Evolutionary conservation across 2,888 invertebrate genomes (phyloP), one percentile per base, ranked within the genome.

Genomic region (Vesta saturnalis): DNA sequence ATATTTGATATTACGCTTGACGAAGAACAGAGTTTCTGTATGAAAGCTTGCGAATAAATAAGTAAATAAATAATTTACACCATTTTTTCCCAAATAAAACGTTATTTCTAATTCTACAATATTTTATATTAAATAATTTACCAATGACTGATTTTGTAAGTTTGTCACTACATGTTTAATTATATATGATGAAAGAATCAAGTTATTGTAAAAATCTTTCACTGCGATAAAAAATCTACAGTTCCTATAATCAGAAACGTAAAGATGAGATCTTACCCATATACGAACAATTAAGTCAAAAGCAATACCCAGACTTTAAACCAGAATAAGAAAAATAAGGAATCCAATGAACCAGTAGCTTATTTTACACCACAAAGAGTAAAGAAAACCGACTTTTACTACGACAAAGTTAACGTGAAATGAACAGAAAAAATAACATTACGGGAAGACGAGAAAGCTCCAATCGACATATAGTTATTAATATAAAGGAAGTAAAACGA

Each of bases 371-470:
- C 4, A 10, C 21, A 54, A 23, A 21, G 19, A 23, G 10, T 54
- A 4, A 46, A 54, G 54, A 54, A 54, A 22, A 22, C 54, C 12
- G 54, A 54, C 54, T 21, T 21, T 4, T 54, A 22, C 2, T 54
- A 54, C 15, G 54, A 21, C 14, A 54, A 49, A 18, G 54, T 54
- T n/a, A 54, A 54, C 14, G 54, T 54, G 3, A 54, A 6, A 12
- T 54, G 1, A 5, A 21, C 19, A 54, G 23, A 54, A 19, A 21
- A 54, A 22, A 54, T 54, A 54, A 54, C 16, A 22, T 54, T 8
- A 54, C 23, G 14, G 54, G 54, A 54, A 22, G 6, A 23, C 49
- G 54, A 8, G 54, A 18, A 10, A 54, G 18, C 10, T 22, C 54
- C 1, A 54, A 54, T 4, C 10, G 21, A 6, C 3, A n/a, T 16